Conservation (phyloP, 2,113 vertebrate species). For the Pristiophorus japonicus region DNA sequence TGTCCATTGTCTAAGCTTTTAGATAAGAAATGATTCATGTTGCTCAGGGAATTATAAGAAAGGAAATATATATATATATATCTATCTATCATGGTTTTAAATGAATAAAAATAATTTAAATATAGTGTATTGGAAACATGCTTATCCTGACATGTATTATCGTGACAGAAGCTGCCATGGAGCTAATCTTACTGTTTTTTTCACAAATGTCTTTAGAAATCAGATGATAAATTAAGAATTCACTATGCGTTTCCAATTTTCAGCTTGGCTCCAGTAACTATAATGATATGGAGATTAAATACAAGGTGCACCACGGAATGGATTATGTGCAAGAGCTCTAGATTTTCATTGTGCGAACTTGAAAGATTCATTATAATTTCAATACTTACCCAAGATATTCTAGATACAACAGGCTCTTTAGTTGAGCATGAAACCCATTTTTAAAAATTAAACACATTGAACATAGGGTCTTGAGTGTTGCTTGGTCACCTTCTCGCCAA, state of each 20-base stretch:
- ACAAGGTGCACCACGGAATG: background rate
- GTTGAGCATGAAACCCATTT: conserved; percentile 19
- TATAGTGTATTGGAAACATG: background rate
- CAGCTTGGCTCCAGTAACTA: conserved; percentile 12
- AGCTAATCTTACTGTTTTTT: conserved; percentile 23
- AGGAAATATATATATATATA: background rate
- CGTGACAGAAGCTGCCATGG: background rate
- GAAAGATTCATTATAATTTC: conserved; percentile 33
- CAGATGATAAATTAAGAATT: conserved; percentile 27
- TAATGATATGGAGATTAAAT: conserved; percentile 38
- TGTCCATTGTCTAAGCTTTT: background rate
- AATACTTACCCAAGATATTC: background rate
- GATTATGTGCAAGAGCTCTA: background rate
- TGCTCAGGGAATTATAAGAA: background rate
- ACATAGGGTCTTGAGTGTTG: background rate
- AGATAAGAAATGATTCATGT: background rate
- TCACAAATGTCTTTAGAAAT: conserved; percentile 11
- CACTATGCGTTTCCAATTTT: conserved; percentile 25
- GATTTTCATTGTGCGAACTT: background rate
- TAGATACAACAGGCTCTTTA: background rate
- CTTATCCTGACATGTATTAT: background rate
- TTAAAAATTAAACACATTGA: background rate
- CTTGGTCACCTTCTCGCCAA: background rate
- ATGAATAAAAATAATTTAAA: background rate
- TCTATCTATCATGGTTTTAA: background rate